phyloP scores from a whole-genome alignment of 2,888 invertebrate genomes.

The Drosophila anceps region DNA sequence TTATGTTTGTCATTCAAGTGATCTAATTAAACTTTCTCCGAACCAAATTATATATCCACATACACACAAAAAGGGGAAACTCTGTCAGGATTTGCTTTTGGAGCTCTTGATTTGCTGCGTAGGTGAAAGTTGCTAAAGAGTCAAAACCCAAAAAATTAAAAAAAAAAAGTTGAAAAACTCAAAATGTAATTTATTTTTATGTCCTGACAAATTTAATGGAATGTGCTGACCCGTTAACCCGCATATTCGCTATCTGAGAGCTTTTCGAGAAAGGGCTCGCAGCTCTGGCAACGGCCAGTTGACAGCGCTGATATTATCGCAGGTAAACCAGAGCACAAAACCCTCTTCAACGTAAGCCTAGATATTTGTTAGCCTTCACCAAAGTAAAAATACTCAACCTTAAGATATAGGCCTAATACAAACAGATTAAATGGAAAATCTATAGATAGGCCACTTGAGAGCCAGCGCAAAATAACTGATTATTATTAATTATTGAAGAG shows the following conservation, averaged over 20 bases:
- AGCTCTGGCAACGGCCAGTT: constrained; percentile 20
- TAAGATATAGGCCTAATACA: constrained; percentile 23
- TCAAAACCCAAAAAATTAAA: no score
- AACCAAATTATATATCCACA: constrained; percentile 48
- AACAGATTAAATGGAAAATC: constrained; percentile 9
- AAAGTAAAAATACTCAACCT: constrained; percentile 8
- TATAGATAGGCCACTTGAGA: constrained; percentile 3
- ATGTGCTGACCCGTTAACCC: constrained; percentile 71
- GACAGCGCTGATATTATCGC: constrained; percentile 37
- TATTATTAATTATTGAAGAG: neutral
- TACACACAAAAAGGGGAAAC: constrained; percentile 11
- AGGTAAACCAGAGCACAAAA: constrained; percentile 20
- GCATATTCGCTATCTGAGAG: constrained; percentile 19
- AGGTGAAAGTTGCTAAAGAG: constrained; percentile 66
- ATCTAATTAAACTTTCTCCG: constrained; percentile 76
- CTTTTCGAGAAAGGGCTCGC: constrained; percentile 24
- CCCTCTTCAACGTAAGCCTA: constrained; percentile 56
- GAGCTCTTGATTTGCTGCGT: constrained; percentile 12
- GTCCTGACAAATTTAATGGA: constrained; percentile 65
- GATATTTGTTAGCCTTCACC: constrained; percentile 49
- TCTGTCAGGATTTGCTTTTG: constrained; percentile 28
- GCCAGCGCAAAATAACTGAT: neutral
- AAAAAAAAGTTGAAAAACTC: constrained; percentile 34
- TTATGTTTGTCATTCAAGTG: constrained; percentile 74
- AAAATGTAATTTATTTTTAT: constrained; percentile 70